Percentiles rank a stretch among this genome's conserved stretches.
phyloP scores from a whole-genome alignment of 92 coral and sea anemone species.

The Epizoanthus illoricatus region DNA sequence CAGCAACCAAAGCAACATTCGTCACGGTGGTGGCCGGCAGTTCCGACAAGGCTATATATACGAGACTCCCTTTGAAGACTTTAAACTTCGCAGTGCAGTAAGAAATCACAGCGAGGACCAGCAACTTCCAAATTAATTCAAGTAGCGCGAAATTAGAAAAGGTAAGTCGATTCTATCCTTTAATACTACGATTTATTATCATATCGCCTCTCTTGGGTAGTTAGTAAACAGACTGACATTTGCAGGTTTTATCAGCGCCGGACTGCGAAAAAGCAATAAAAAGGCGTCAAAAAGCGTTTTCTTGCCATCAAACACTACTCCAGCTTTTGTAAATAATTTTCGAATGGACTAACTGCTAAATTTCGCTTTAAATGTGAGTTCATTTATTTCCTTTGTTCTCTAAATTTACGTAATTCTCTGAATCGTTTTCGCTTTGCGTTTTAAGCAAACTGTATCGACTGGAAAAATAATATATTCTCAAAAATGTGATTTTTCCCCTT shows the following conservation, averaged over 20 bases:
- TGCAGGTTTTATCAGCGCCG: not conserved
- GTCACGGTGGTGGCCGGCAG: not conserved
- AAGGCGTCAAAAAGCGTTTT: not conserved
- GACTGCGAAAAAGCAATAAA: not conserved
- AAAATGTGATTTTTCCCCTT: not conserved
- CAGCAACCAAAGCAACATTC: not conserved
- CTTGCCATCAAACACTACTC: not conserved
- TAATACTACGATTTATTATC: not conserved
- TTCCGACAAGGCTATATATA: not conserved
- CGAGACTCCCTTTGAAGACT: no score
- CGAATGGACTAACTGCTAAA: not conserved
- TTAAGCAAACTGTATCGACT: not conserved
- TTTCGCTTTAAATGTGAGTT: not conserved
- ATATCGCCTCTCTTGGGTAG: not conserved
- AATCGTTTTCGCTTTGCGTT: not conserved
- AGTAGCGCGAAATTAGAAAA: no score
- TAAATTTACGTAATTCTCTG: not conserved
- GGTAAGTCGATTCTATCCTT: no score
- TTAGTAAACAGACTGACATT: no score
- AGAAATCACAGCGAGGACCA: no score
- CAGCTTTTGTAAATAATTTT: not conserved
- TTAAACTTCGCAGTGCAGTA: no score
- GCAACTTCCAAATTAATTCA: no score
- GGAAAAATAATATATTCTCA: not conserved
- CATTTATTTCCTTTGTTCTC: not conserved